Evolutionary conservation across 1,140 invertebrate species (phyloP).

Genomic region (Habropoda laboriosa): DNA sequence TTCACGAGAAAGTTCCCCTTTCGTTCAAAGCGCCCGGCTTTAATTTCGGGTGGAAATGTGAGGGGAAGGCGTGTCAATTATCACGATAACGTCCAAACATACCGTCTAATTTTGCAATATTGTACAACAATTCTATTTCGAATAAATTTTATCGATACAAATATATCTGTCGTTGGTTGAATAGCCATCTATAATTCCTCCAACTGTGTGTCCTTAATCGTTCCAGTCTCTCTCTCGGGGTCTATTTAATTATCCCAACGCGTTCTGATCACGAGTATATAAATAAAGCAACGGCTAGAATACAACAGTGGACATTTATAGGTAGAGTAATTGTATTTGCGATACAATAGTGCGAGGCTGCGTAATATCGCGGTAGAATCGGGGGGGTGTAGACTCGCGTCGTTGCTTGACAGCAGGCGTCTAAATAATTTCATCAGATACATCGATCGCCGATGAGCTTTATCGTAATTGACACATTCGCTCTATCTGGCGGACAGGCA

Average conservation of each 20-base stretch:
- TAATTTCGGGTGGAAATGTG: not conserved
- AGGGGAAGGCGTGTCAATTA: too few relatives aligned
- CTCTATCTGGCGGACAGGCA: slow-evolving; percentile 58
- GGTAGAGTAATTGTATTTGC: slow-evolving; percentile 42
- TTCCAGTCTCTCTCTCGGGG: not conserved
- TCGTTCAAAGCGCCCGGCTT: not conserved
- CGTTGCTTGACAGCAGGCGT: slow-evolving; percentile 52
- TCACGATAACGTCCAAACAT: not conserved
- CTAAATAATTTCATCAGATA: slow-evolving; percentile 69
- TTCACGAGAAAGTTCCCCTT: not conserved
- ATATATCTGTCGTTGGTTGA: not conserved
- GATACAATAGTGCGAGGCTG: slow-evolving; percentile 27
- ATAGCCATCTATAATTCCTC: not conserved
- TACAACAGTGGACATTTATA: slow-evolving; percentile 20
- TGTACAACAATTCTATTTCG: slow-evolving; percentile 1
- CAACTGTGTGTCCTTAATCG: not conserved
- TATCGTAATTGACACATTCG: slow-evolving; percentile 69
- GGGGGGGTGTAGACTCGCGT: slow-evolving; percentile 19
- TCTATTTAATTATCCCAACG: slow-evolving; percentile 3
- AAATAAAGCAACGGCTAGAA: slow-evolving; percentile 22
- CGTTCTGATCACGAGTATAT: not conserved
- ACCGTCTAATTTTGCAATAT: not conserved
- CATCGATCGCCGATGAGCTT: slow-evolving; percentile 64
- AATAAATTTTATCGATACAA: slow-evolving; percentile 24
- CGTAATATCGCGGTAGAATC: slow-evolving; percentile 48